Evolutionary conservation across 1,140 invertebrate species (phyloP), one percentile per base, ranked within the genome.

Genomic region (Leptoteleia sp.): DNA sequence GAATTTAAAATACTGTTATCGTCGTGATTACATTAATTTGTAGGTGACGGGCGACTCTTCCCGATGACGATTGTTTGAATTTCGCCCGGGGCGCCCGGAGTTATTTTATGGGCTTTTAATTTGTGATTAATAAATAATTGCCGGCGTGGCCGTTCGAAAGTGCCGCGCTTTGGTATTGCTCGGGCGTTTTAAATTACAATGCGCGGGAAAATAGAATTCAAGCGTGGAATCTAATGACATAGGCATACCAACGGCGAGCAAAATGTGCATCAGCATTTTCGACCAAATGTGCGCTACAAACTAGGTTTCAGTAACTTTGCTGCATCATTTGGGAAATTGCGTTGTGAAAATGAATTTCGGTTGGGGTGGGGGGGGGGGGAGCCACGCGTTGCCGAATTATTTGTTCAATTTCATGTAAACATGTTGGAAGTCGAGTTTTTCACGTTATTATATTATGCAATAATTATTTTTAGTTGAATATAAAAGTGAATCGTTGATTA

Each of bases 251-350:
- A 3, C 22, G 25, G 25, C 47, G 27, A 43, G 55, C 50, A 29
- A 67, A 55, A 67, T 45, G 50, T 16, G 31, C 38, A 54, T 42
- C 61, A 54, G 48, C 37, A 45, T 43, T 52, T 54, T 43, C 15
- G 22, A 13, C 0, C 37, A 42, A 52, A 42, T 47, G 25, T 25
- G 13, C 25, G 35, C 22, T 43, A 35, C 61, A 42, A 65, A 65
- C 33, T 65, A 65, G n/a, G 61, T 65, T 52, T 35, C 47, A 65
- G 38, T 55, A 55, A 55, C 50, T 67, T 55, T 67, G 64, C 64
- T 55, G 64, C 48, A 67, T 67, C 64, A 67, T 67, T 55, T 67
- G 48, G 64, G 50, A 67, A 67, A 55, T 67, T 67, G 55, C 64
- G 12, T 35, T 55, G 61, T 19, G 64, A 47, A 67, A 67, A 67